phyloP scores from a whole-genome alignment of 2,888 invertebrate species.

The Ctena decussata region DNA sequence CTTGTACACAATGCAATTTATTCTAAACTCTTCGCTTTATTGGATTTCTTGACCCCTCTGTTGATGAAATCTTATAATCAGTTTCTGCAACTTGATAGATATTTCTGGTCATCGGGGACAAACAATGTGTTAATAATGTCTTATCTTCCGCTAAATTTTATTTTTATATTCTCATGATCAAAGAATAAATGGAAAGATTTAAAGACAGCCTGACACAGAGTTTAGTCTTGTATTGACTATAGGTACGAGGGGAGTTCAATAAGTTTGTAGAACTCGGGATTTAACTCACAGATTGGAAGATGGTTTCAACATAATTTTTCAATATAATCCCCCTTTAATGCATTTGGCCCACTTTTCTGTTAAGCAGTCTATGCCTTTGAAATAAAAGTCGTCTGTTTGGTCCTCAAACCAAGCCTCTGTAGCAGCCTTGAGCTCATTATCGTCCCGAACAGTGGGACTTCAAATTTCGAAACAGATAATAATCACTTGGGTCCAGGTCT shows the following conservation, averaged over 20 bases:
- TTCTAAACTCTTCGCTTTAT: neutral
- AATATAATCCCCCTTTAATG: too few relatives aligned
- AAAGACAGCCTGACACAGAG: neutral
- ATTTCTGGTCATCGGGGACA: neutral
- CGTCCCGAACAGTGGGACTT: neutral
- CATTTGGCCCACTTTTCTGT: too few relatives aligned
- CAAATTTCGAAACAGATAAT: too few relatives aligned
- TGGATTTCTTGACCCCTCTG: neutral
- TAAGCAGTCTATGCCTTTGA: too few relatives aligned
- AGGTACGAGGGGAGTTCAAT: neutral
- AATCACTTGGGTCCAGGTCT: too few relatives aligned
- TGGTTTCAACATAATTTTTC: too few relatives aligned
- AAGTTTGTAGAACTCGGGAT: neutral
- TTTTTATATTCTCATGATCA: too few relatives aligned
- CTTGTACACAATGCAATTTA: conserved; percentile 14
- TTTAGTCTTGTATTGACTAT: neutral
- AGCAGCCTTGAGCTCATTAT: neutral
- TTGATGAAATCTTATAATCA: conserved; percentile 8
- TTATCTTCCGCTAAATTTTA: neutral
- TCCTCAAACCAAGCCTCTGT: too few relatives aligned
- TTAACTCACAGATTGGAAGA: neutral
- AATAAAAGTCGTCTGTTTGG: too few relatives aligned
- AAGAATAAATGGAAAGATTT: too few relatives aligned
- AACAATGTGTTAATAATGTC: neutral
- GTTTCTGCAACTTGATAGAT: neutral